These are phyloP conservation scores for Piscicola geometra DNA, from an alignment of 2,888 invertebrate genomes.

Conservation along the genomic window DNA sequence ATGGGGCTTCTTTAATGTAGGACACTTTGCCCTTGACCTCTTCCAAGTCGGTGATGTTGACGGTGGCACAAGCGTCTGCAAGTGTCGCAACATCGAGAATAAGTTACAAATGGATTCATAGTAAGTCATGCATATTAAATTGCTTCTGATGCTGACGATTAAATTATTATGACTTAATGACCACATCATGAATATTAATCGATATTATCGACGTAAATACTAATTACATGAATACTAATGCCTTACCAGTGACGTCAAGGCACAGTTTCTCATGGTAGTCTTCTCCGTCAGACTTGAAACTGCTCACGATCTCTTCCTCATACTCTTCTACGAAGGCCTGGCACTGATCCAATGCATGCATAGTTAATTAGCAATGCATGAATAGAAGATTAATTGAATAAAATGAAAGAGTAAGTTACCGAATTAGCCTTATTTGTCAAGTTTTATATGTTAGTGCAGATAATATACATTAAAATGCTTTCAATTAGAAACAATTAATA, in stretches of 20 bases:
- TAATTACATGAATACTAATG: not conserved
- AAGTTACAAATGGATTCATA: not conserved
- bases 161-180: not conserved
- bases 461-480: too few relatives aligned
- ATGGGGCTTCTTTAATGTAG: not conserved
- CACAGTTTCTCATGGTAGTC: slow-evolving; percentile 12
- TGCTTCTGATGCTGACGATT: not conserved
- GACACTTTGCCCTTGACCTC: not conserved
- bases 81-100: not conserved
- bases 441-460: too few relatives aligned
- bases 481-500: too few relatives aligned
- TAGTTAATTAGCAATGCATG: too few relatives aligned
- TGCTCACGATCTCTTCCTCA: not conserved
- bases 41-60: not conserved
- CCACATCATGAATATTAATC: not conserved
- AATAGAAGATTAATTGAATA: too few relatives aligned
- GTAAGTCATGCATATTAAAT: not conserved
- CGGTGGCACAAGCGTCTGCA: not conserved
- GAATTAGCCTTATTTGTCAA: too few relatives aligned
- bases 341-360: not conserved
- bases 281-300: slow-evolving; percentile 6
- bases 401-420: too few relatives aligned
- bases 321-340: not conserved
- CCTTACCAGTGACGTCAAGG: not conserved
- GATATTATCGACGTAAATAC: not conserved